These are phyloP conservation scores for Drosophila trapezifrons DNA, from an alignment of 1,140 invertebrate genomes.

Conservation along the genomic window DNA sequence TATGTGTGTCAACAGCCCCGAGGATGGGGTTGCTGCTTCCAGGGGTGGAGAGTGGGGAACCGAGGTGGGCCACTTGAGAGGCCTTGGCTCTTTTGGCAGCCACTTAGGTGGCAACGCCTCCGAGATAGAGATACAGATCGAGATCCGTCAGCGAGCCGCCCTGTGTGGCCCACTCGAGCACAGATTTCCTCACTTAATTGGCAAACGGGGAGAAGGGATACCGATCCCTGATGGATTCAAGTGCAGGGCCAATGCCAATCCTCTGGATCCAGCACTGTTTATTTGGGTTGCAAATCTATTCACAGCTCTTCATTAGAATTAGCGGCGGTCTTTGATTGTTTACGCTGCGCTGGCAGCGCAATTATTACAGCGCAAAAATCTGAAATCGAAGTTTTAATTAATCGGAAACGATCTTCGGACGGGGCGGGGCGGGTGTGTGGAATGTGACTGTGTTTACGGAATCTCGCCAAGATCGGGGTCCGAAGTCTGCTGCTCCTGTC, in stretches of 20 bases:
- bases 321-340: conserved; percentile 62
- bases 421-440: background rate
- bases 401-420: conserved; percentile 21
- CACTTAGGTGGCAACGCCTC: conserved; percentile 66
- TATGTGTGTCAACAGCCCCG: conserved; percentile 69
- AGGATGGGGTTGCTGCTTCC: background rate
- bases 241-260: conserved; percentile 55
- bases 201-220: conserved; percentile 28
- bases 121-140: conserved; percentile 13
- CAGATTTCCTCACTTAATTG: conserved; percentile 79
- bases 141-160: conserved; percentile 36
- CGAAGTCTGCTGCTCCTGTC: conserved; percentile 22
- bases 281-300: conserved; percentile 80
- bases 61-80: conserved; percentile 62
- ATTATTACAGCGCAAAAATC: conserved; percentile 64
- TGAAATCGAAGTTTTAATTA: conserved; percentile 47
- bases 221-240: conserved; percentile 66
- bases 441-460: conserved; percentile 48
- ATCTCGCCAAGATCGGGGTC: conserved; percentile 9
- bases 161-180: conserved; percentile 69
- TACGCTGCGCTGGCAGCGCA: conserved; percentile 56
- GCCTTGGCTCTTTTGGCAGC: conserved; percentile 38
- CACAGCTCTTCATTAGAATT: conserved; percentile 74
- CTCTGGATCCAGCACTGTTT: conserved; percentile 46
- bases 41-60: background rate